Base-by-base conservation (phyloP, 2,113 vertebrate genomes). In the Datnioides undecimradiatus region DNA sequence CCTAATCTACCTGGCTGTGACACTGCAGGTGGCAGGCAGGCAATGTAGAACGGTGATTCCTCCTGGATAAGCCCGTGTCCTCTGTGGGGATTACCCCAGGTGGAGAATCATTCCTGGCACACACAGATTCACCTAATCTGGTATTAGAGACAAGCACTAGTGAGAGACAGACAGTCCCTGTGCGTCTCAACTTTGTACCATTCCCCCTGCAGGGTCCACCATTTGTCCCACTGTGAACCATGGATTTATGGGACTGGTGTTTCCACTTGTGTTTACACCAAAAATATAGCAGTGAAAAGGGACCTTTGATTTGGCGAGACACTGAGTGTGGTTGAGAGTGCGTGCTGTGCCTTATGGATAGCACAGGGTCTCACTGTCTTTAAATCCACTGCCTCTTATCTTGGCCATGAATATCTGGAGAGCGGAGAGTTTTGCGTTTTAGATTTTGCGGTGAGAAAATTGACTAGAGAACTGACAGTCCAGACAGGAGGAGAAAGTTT, bases 251-350 rank as follows among this genome's bases (percentile, higher is more conserved):
- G 43, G 2, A 29, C 8, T 65, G 73, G 74, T 87, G 64, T 76
- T 57, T 69, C 43, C 25, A 46, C 66, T 67, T 3, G 23, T 19
- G 74, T 40, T 54, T 21, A 66, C 65, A 79, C 64, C 49, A 58
- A 9, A 69, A 27, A 57, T 48, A 16, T 0, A 34, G 36, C 36
- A 0, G 31, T 52, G 0, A 29, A 34, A 45, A 27, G 25, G 58
- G 69, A 82, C 54, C 43, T 73, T 46, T 60, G 68, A 73, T 51
- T 27, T 52, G 91, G 90, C 74, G 88, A 87, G 90, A 70, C 80
- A 45, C 87, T 83, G 86, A 92, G 90, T 1, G 81, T 91, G 90
- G 92, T 90, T 93, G 91, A 92, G 91, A 89, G 72, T 71, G 86
- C 0, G 74, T 67, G 71, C 87, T 23, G 88, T 91, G 90, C 90